Percentiles rank a stretch among this genome's conserved stretches.
phyloP scores from a whole-genome alignment of 2,888 invertebrate genomes.

The Heliconius ethilla region DNA sequence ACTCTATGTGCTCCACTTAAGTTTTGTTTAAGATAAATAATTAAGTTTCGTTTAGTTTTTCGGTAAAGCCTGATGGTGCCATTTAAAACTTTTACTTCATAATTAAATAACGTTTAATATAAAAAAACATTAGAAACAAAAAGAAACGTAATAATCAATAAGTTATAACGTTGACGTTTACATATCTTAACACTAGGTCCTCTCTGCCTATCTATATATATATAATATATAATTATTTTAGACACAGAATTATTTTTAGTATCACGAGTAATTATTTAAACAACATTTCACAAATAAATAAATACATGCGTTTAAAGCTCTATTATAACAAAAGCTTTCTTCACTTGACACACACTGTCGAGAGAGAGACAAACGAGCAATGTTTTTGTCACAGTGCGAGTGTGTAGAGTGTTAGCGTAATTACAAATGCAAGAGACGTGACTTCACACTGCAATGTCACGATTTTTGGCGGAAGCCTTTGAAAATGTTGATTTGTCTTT shows the following conservation, averaged over 20 bases:
- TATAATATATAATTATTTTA: no score
- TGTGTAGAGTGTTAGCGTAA: conserved; percentile 15
- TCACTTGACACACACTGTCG: conserved; percentile 11
- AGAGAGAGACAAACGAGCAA: not conserved
- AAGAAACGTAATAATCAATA: no score
- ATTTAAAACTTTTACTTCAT: no score
- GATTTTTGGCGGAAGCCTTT: conserved; percentile 18
- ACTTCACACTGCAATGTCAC: conserved; percentile 7
- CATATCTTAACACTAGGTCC: no score
- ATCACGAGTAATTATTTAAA: not conserved
- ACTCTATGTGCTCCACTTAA: not conserved
- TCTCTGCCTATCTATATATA: no score
- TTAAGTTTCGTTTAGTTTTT: no score
- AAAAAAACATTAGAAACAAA: no score
- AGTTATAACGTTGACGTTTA: no score
- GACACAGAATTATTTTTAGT: no score
- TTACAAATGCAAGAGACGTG: conserved; percentile 28
- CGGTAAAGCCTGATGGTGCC: no score
- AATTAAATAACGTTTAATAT: no score
- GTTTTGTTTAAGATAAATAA: no score
- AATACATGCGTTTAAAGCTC: not conserved
- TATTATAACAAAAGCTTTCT: conserved; percentile 6
- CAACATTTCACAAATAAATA: not conserved
- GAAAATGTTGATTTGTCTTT: not conserved
- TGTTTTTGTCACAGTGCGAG: conserved; percentile 1